These are phyloP conservation scores for Corella eumyota DNA, from an alignment of 23 tunicate species.

Conservation along the genomic window DNA sequence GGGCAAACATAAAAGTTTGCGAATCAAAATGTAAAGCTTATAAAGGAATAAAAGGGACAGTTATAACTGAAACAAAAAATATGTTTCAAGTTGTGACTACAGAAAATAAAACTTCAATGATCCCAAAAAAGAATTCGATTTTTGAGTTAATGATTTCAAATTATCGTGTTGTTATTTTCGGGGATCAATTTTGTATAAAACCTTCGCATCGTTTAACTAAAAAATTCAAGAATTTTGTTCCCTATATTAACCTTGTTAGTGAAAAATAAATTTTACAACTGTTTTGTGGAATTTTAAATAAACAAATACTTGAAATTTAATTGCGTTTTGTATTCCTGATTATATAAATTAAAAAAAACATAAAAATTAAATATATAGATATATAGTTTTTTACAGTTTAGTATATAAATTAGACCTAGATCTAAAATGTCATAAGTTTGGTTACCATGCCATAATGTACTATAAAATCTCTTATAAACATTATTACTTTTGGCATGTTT, in stretches of 20 bases:
- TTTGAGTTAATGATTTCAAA: constrained; percentile 14
- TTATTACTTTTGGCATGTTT: too few species aligned
- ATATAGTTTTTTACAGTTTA: too few species aligned
- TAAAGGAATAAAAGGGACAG: constrained; percentile 18
- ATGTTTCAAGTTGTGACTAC: constrained; percentile 31
- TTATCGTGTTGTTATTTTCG: constrained; percentile 32
- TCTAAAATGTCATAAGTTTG: too few species aligned
- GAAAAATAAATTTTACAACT: too few species aligned
- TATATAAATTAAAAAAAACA: too few species aligned
- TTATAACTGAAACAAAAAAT: constrained; percentile 33
- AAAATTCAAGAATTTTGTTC: constrained; percentile 39
- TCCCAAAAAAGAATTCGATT: constrained; percentile 35
- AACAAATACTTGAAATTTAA: too few species aligned
- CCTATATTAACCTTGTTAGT: constrained; percentile 2
- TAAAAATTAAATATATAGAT: too few species aligned
- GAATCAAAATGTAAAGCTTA: constrained; percentile 7
- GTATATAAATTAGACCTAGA: too few species aligned
- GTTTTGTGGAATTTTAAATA: too few species aligned
- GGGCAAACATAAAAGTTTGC: constrained; percentile 25
- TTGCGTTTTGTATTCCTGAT: too few species aligned
- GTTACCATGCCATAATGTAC: too few species aligned
- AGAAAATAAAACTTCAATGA: constrained; percentile 9
- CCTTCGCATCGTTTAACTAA: constrained; percentile 34
- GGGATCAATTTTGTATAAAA: constrained; percentile 51
- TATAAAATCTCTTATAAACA: too few species aligned